Percentiles rank a stretch among this genome's conserved stretches.
Conservation (phyloP, 2,113 vertebrate species). For the Bubo scandiacus region DNA sequence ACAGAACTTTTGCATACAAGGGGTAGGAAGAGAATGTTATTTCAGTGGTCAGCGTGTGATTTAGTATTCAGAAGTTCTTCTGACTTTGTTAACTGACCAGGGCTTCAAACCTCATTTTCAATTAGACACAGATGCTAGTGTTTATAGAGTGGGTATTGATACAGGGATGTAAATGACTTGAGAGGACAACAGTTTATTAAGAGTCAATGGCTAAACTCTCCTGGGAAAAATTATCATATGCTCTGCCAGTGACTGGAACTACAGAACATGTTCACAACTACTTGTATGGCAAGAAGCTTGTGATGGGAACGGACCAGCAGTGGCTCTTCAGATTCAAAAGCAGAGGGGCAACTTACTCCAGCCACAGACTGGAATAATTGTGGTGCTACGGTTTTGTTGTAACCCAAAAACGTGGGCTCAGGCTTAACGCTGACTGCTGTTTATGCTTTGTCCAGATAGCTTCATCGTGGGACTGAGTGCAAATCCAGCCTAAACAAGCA, state of each 20-base stretch:
- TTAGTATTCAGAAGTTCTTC: background rate
- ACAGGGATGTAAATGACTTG: background rate
- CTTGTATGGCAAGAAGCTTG: background rate
- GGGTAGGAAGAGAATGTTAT: background rate
- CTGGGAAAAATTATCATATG: background rate
- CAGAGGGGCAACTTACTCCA: background rate
- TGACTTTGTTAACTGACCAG: background rate
- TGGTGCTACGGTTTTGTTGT: background rate
- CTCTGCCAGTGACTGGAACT: background rate
- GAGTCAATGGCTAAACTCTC: background rate
- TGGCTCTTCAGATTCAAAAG: background rate
- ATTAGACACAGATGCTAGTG: background rate
- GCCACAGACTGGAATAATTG: background rate
- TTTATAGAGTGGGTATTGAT: slow-evolving; percentile 1
- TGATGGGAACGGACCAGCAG: background rate
- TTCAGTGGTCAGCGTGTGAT: background rate
- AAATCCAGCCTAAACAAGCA: background rate
- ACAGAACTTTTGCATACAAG: background rate
- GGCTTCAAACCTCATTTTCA: background rate
- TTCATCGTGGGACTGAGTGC: background rate
- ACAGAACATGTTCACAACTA: background rate
- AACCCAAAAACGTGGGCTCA: background rate
- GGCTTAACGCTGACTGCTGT: background rate
- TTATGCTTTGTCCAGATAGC: background rate
- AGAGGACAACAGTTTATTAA: background rate